Evolutionary conservation across 2,113 vertebrate genomes (phyloP), one percentile per base, ranked within the genome.

Genomic region (Galemys pyrenaicus): DNA sequence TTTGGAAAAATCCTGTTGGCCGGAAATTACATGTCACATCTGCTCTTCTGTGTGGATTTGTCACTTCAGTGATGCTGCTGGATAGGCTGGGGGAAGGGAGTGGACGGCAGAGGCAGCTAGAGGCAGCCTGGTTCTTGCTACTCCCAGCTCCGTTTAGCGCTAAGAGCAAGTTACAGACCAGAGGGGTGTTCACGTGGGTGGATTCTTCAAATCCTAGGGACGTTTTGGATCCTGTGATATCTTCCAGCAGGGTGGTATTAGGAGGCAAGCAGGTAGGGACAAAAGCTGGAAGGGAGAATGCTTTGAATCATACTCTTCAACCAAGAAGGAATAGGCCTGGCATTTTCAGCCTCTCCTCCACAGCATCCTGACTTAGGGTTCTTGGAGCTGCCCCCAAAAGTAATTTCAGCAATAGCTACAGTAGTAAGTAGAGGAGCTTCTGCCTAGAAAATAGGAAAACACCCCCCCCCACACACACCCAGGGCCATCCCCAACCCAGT

Each of bases 1-100:
- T 97, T 96, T 95, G 87, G 94, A 92, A 95, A 95, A 94, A 91
- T 94, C 32, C 82, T 89, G 51, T 80, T 93, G 88, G 85, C 92
- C 9, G 60, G 96, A 97, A 96, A 94, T 96, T 51, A 56, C 91
- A 37, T 94, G 81, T 95, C 88, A 75, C 2, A 8, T 77, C 88
- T 96, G 65, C 73, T 96, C 26, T 75, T 93, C 71, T 1, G 51
- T 74, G 49, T 95, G 91, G 75, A 89, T 91, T 80, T 95, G 89
- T 92, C 89, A 89, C 92, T 91, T 92, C 28, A 81, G n/a, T 64
- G 64, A 56, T 65, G 54, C 44, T 54, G 44, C 49, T 17, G 74
- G 74, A 62, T 58, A 87, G 70, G 39, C 64, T 89, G 64, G 46
- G 86, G 75, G 62, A n/a, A 73, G 82, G 49, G 9, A 41, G 49